Percentiles rank a stretch among this genome's conserved stretches.
Conservation (phyloP, 2,113 vertebrate genomes). For the Hydrolagus affinis region DNA sequence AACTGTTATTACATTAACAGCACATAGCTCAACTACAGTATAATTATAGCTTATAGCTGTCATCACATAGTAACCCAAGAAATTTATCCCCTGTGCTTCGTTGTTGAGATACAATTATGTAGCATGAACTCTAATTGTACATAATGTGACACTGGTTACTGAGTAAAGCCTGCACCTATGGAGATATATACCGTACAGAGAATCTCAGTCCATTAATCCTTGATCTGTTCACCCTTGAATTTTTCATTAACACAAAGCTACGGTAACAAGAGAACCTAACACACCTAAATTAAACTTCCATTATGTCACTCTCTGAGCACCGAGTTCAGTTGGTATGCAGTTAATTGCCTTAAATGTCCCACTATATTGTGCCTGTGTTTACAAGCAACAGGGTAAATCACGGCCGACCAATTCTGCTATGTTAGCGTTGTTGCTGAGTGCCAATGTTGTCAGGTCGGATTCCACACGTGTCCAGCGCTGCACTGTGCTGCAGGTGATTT, state of each 20-base stretch:
- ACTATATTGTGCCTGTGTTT: too few species aligned
- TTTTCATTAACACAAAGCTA: not conserved
- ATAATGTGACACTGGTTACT: slow-evolving; percentile 4
- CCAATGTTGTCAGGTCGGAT: not conserved
- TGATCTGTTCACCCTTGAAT: not conserved
- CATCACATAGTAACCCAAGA: slow-evolving; percentile 25
- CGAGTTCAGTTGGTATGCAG: too few species aligned
- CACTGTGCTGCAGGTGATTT: not conserved
- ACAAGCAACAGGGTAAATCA: too few species aligned
- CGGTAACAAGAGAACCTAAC: not conserved
- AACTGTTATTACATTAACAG: slow-evolving; percentile 14
- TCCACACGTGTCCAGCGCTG: not conserved
- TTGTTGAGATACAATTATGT: slow-evolving; percentile 12
- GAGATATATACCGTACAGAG: not conserved
- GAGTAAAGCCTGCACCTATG: not conserved
- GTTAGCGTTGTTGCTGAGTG: too few species aligned
- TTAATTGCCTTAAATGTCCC: not conserved
- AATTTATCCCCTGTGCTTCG: not conserved
- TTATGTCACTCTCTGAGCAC: not conserved
- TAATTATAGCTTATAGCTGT: slow-evolving; percentile 25
- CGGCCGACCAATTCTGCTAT: not conserved
- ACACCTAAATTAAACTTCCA: not conserved
- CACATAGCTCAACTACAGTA: not conserved
- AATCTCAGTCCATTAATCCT: not conserved
- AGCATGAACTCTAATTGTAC: not conserved